Base-by-base conservation (phyloP, 2,797 vertebrate genomes). In the Eleutherodactylus coqui region DNA sequence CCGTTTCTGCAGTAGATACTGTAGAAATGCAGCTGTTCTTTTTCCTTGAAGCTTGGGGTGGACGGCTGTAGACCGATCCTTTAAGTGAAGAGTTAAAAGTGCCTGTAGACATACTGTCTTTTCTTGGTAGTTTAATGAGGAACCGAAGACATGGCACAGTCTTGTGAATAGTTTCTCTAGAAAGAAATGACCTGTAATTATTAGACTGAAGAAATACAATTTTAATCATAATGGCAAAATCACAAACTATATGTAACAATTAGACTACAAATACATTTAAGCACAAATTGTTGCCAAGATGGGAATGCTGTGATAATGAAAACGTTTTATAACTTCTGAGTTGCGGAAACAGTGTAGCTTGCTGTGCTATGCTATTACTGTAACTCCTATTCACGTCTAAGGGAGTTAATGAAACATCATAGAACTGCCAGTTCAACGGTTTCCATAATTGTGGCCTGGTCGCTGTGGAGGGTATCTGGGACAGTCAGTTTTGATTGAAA, bases 161-260 rank as follows among this genome's bases (percentile, higher is more conserved):
- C 87, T 41, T 92, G 72, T 90, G 90, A 87, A 93, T 92, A n/a
- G 92, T 93, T 91, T 91, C 92, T 79, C 93, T 94, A 86, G 80
- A 14, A 83, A 75, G 19, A 75, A 45, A 73, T 72, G 41, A 72
- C 32, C 38, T 55, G n/a, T 29, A 34, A 45, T 36, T 36, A 53
- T 78, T 41, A 24, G 9, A 41, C 13, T 76, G 34, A 53, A 5
- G 6, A 60, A 27, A 34, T 34, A 4, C 73, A 19, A 9, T 67
- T 67, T 67, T 67, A 62, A 32, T 16, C n/a, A n/a, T 10, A 27
- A 27, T 8, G n/a, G 1, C 5, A 58, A 58, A n/a, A 10, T 58
- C 53, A 58, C 21, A 58, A 27, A 58, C 6, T 58, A 5, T 9
- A 13, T 27, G 9, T 11, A 60, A 29, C 27, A 60, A 11, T 60